phyloP scores from a whole-genome alignment of 2,113 vertebrate genomes.

The Glaucomys volans region DNA sequence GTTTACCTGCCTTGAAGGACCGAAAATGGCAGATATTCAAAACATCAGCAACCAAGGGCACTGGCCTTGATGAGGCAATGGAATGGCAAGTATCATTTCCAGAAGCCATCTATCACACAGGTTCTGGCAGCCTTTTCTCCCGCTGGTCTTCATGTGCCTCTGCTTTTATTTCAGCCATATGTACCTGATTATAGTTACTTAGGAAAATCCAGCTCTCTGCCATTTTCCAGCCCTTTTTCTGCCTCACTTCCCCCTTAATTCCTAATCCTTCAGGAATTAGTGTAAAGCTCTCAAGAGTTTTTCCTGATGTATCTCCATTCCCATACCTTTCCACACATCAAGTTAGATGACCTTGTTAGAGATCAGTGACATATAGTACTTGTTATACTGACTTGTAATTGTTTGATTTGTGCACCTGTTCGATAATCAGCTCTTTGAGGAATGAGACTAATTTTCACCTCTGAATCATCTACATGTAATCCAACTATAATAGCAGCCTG shows the following conservation, averaged over 20 bases:
- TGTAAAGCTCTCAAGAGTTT: neutral
- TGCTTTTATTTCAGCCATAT: neutral
- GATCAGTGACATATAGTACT: neutral
- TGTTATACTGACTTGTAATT: neutral
- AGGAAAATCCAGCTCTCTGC: neutral
- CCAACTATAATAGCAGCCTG: neutral
- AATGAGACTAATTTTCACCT: neutral
- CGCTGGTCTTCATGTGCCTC: neutral
- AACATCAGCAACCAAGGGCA: conserved; percentile 97
- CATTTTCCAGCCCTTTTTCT: neutral
- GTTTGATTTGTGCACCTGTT: neutral
- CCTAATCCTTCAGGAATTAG: neutral
- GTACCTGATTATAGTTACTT: neutral
- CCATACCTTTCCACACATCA: neutral
- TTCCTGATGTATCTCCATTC: neutral
- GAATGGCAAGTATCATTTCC: conserved; percentile 91
- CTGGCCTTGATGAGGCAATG: conserved; percentile 97
- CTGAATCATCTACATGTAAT: neutral
- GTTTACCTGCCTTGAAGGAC: conserved; percentile 96
- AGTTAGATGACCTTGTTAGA: neutral
- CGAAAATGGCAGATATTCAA: conserved; percentile 99
- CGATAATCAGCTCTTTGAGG: neutral
- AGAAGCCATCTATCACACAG: neutral
- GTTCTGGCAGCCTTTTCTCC: neutral
- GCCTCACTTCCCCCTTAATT: neutral